Evolutionary conservation across 1,140 invertebrate species (phyloP), one percentile per base, ranked within the genome.

Genomic region (Hylaeus volcanicus): DNA sequence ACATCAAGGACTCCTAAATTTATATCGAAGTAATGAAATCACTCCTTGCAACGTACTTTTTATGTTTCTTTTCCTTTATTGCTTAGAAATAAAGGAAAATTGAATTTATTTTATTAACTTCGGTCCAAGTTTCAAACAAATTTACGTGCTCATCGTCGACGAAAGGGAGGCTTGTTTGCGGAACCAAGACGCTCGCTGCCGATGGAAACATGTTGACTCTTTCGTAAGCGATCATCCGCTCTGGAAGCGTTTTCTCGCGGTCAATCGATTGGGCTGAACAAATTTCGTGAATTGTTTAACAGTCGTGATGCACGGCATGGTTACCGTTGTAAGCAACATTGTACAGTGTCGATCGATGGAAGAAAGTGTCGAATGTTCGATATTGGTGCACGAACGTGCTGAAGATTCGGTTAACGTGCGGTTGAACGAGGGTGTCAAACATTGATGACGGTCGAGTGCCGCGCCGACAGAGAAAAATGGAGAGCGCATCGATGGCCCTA

Each of bases 231-330:
- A n/a, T 53, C 45, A 53, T 53, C 45, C 45, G 60, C 12, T 12
- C 11, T 68, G n/a, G 55, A 51, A 43, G 43, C 1, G 65, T n/a
- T 61, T 26, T 37, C 39, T 58, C 79, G 39, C 61, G 53, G 65
- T 64, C 48, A n/a, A 74, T 61, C 73, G 72, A 60, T 68, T 26
- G 0, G 64, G 60, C 4, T 43, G 78, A 80, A 65, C 12, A 39
- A 69, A 75, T 80, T 75, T 75, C 55, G 61, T 80, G 72, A 80
- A 80, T 80, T 80, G 72, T 80, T 80, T 74, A 80, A 80, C 43
- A 69, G 26, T 14, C 11, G 45, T 51, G 15, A 43, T 68, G 78
- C 72, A 75, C 73, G 79, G 41, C 73, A 75, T 75, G 48, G 45
- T 39, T 55, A 74, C 79, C 37, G 56, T 45, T 37, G 1, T 43